Base-by-base conservation (phyloP, 92 coral and sea anemone genomes). In the Epizoanthus scotinus region DNA sequence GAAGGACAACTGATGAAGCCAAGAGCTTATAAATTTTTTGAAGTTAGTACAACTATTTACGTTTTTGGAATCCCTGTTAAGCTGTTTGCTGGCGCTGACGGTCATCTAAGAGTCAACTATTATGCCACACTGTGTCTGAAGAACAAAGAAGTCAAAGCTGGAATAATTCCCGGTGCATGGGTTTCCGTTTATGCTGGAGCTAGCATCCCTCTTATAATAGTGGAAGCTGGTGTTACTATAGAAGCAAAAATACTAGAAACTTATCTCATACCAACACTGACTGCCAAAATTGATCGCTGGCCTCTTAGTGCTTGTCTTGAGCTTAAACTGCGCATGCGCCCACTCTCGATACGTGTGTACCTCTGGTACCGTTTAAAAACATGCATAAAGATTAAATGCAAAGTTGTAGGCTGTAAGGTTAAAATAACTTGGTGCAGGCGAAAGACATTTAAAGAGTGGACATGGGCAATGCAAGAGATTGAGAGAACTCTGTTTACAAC, bases 141-240 rank as follows among this genome's bases (percentile, higher is more conserved):
- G 14, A 96, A 95, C 67, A 89, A 85, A 66, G 73, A 73, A 36
- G 87, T 93, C 59, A 93, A 87, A 68, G 87, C 91, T 25, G 93
- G 89, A 10, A 70, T 95, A 25, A 89, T 92, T 29, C 98, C 98
- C 0, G 99, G 99, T 19, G 99, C 98, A 0, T 91, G 91, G 95
- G 79, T 95, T 17, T 73, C 89, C 3, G 98, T 86, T 8, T 82
- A 93, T 82, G 98, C 91, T 17, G 98, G 99, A 0, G 99, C 95
- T n/a, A 73, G 98, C 5, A 60, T 90, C 14, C 73, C 88, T 1
- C 63, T 95, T 9, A 49, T 83, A 49, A 78, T 95, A 53, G 92
- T 93, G 0, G 93, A 93, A 69, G 99, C 87, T 3, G 99, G 99
- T 44, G 89, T 95, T 9, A 88, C 98, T 18, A 86, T 93, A 52